phyloP scores from a whole-genome alignment of 2,113 vertebrate genomes.

The Prunella fulvescens region DNA sequence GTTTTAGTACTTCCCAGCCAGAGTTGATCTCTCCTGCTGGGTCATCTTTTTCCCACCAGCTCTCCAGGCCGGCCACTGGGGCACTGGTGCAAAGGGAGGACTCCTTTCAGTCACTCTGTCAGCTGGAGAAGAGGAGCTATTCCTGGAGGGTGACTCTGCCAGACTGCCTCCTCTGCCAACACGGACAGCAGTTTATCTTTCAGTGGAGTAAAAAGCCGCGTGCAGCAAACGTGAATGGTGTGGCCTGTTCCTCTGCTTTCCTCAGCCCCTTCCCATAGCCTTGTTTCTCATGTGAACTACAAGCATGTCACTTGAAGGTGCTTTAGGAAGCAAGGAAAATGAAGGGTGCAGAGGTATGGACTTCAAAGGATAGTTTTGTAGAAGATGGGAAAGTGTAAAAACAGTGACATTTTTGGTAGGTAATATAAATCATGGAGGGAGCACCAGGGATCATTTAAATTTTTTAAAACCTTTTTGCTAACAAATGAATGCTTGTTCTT shows the following conservation, averaged over 20 bases:
- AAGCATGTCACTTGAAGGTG: not conserved
- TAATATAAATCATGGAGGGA: not conserved
- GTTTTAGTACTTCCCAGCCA: not conserved
- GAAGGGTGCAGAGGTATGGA: not conserved
- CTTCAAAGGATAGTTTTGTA: not conserved
- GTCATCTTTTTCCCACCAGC: not conserved
- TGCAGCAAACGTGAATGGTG: not conserved
- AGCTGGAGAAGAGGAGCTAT: conserved; percentile 8
- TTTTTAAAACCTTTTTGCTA: not conserved
- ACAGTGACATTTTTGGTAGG: not conserved
- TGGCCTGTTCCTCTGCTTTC: not conserved
- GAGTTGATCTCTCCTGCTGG: not conserved
- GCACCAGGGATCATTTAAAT: not conserved
- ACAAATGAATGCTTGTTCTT: not conserved
- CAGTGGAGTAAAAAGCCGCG: not conserved
- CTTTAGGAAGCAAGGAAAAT: not conserved
- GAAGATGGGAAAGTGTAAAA: not conserved
- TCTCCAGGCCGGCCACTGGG: not conserved
- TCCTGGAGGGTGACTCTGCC: not conserved
- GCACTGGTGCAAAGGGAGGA: not conserved
- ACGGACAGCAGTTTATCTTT: not conserved
- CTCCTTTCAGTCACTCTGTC: not conserved
- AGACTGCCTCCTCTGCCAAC: not conserved
- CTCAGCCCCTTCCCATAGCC: not conserved
- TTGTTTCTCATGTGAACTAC: not conserved